These are phyloP conservation scores for Centruroides vittatus DNA, from an alignment of 1,140 invertebrate species.

Conservation along the genomic window DNA sequence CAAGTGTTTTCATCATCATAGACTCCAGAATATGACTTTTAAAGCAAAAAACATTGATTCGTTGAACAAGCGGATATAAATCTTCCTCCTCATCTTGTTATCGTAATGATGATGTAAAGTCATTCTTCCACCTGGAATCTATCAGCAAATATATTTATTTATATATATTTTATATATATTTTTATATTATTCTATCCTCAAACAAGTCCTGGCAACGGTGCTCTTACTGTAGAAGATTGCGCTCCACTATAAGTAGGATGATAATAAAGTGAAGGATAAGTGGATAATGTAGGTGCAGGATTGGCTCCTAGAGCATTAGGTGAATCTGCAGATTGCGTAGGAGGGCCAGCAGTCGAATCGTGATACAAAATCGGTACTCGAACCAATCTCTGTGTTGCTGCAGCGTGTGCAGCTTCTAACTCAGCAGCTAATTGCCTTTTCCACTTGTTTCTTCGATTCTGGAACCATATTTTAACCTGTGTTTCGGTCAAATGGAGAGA, in stretches of 20 bases:
- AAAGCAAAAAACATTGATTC: no score
- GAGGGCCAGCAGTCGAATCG: slow-evolving; percentile 5
- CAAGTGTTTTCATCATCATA: no score
- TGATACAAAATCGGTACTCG: slow-evolving; percentile 90
- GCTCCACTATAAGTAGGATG: slow-evolving; percentile 9
- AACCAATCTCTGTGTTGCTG: slow-evolving; percentile 55
- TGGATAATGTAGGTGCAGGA: slow-evolving; percentile 5
- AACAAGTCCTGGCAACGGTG: slow-evolving; percentile 9
- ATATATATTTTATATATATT: no score
- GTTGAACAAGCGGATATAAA: no score
- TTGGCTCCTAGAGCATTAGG: background rate
- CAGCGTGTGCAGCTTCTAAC: slow-evolving; percentile 72
- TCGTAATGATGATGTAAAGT: no score
- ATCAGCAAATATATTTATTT: no score
- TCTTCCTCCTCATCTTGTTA: no score
- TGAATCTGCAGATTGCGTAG: background rate
- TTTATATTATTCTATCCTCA: slow-evolving; percentile 1
- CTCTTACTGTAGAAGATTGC: background rate
- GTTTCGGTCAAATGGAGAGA: slow-evolving; percentile 91
- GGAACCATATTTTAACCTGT: slow-evolving; percentile 89
- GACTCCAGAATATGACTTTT: no score
- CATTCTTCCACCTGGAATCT: no score
- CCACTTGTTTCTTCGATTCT: slow-evolving; percentile 94
- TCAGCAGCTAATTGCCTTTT: slow-evolving; percentile 92
- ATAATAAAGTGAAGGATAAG: slow-evolving; percentile 14